These are phyloP conservation scores for Papilio gigon DNA, from an alignment of 2,888 invertebrate genomes.

Conservation along the genomic window DNA sequence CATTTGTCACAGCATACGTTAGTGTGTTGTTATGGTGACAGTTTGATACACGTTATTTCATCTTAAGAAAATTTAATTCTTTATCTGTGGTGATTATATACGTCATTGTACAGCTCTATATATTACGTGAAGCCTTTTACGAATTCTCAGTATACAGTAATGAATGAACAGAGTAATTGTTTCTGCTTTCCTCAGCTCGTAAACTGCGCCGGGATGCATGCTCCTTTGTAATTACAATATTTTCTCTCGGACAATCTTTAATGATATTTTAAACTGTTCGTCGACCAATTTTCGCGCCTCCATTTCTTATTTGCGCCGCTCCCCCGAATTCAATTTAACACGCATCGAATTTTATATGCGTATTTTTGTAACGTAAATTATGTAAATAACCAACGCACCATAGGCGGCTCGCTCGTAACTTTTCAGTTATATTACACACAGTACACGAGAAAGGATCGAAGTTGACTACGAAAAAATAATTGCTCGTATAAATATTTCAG, in stretches of 20 bases:
- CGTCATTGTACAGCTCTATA: not conserved
- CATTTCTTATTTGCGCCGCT: slow-evolving; percentile 76
- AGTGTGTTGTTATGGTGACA: no score
- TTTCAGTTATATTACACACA: slow-evolving; percentile 66
- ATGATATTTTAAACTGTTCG: slow-evolving; percentile 79
- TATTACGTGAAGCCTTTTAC: slow-evolving; percentile 28
- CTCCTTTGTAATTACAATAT: slow-evolving; percentile 70
- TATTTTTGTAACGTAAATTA: slow-evolving; percentile 70
- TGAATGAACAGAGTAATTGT: slow-evolving; percentile 61
- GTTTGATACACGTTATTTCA: no score
- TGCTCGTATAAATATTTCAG: slow-evolving; percentile 60
- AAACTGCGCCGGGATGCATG: slow-evolving; percentile 61
- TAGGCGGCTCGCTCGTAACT: slow-evolving; percentile 69
- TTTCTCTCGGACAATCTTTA: slow-evolving; percentile 72
- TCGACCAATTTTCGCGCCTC: slow-evolving; percentile 76
- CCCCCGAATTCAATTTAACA: slow-evolving; percentile 81
- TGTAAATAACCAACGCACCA: slow-evolving; percentile 68
- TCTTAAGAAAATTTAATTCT: no score
- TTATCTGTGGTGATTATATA: no score
- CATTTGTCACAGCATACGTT: no score
- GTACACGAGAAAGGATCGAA: slow-evolving; percentile 61
- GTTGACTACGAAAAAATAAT: slow-evolving; percentile 63
- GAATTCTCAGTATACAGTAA: slow-evolving; percentile 59
- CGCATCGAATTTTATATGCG: slow-evolving; percentile 73
- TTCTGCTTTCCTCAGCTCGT: slow-evolving; percentile 66